These are phyloP conservation scores for Apogon talboti DNA, from an alignment of 2,797 vertebrate genomes.

Conservation along the genomic window DNA sequence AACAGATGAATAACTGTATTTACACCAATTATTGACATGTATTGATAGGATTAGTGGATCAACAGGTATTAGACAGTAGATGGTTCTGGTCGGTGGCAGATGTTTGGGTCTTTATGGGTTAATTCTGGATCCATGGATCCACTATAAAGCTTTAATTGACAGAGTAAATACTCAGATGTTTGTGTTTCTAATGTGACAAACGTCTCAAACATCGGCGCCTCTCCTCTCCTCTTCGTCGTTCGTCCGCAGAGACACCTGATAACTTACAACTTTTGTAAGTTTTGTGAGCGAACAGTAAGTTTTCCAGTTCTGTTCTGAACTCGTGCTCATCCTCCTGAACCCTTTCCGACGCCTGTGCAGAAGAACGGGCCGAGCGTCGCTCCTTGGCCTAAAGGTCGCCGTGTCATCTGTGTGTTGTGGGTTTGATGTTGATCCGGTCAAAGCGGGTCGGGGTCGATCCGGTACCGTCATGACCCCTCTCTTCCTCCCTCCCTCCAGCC, in stretches of 20 bases:
- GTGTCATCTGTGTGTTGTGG: conserved; percentile 62
- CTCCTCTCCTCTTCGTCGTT: conserved; percentile 58
- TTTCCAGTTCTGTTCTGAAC: conserved; percentile 30
- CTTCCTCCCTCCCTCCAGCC: conserved; percentile 79
- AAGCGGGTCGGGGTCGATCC: conserved; percentile 41
- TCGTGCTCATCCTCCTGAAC: conserved; percentile 53
- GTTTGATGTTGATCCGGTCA: conserved; percentile 56
- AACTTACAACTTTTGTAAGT: conserved; percentile 24
- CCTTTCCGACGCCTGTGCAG: conserved; percentile 43
- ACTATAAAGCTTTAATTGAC: no score
- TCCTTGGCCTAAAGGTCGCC: conserved; percentile 56
- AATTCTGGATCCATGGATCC: no score
- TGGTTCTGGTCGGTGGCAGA: no score
- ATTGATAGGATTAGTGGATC: no score
- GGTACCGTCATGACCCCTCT: no score
- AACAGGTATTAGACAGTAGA: no score
- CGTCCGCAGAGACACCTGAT: conserved; percentile 37
- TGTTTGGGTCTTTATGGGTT: no score
- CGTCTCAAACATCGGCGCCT: conserved; percentile 38
- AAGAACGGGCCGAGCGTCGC: conserved; percentile 55
- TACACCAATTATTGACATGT: no score
- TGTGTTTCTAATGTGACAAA: background rate
- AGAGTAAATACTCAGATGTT: background rate
- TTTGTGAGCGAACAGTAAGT: conserved; percentile 27
- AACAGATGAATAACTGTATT: no score